Evolutionary conservation across 2,888 invertebrate species (phyloP).

Genomic region (Heterodera filipjevi): DNA sequence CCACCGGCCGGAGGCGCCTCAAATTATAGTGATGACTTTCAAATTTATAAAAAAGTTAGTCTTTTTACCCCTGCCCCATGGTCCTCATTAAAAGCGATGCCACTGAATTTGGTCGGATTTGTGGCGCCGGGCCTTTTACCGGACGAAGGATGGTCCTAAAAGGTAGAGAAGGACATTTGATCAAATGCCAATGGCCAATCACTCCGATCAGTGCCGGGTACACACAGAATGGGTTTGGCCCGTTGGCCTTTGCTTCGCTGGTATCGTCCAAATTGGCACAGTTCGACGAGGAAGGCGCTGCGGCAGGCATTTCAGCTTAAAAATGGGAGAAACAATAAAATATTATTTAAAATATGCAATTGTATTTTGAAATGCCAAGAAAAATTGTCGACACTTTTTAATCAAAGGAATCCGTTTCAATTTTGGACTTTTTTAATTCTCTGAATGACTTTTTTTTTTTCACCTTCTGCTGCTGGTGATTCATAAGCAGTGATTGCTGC

Average conservation of each 20-base stretch:
- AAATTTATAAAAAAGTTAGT: too few species aligned
- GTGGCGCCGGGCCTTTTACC: neutral
- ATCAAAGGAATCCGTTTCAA: too few species aligned
- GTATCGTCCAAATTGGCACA: constrained; percentile 22
- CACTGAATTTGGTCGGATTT: neutral
- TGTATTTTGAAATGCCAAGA: too few species aligned
- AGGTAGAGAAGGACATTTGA: neutral
- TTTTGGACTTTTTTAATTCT: too few species aligned
- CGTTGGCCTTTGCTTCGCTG: constrained; percentile 26
- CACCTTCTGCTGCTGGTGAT: neutral
- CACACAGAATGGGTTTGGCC: constrained; percentile 25
- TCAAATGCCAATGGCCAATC: neutral
- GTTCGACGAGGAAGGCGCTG: neutral
- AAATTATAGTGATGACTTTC: neutral
- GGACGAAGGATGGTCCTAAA: neutral
- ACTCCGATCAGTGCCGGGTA: constrained; percentile 27
- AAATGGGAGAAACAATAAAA: neutral
- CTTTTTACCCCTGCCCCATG: neutral
- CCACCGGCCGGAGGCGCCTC: neutral
- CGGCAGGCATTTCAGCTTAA: neutral
- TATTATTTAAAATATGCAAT: too few species aligned
- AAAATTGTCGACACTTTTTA: too few species aligned
- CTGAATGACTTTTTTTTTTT: too few species aligned
- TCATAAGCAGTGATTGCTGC: neutral
- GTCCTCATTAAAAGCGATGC: neutral